These are phyloP conservation scores for Palythoa caribaeorum DNA, from an alignment of 92 coral and sea anemone genomes.

Conservation along the genomic window DNA sequence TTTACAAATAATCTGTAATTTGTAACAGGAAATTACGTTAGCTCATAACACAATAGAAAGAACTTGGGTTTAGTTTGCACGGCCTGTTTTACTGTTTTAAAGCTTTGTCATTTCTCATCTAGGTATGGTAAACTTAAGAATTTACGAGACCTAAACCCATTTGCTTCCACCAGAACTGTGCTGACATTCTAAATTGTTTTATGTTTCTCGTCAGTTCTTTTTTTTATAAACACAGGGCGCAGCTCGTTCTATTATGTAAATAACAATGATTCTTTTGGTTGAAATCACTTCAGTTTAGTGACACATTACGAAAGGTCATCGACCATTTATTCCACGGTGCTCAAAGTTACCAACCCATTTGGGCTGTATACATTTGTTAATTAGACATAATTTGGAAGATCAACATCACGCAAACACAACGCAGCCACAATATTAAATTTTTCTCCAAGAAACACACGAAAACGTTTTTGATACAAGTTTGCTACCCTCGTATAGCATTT, in stretches of 20 bases:
- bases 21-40: slow-evolving; percentile 3
- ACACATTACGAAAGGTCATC: slow-evolving; percentile 45
- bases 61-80: not conserved
- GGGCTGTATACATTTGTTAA: slow-evolving; percentile 7
- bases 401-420: slow-evolving; percentile 40
- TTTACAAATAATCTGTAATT: not conserved
- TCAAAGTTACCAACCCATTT: slow-evolving; percentile 29
- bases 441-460: not conserved
- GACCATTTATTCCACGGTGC: slow-evolving; percentile 31
- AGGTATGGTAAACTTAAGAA: not conserved
- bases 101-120: not conserved
- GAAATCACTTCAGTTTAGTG: slow-evolving; percentile 19
- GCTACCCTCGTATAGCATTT: not conserved
- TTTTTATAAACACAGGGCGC: not conserved
- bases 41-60: not conserved
- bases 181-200: not conserved
- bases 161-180: not conserved
- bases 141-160: not conserved
- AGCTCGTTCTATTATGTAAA: not conserved
- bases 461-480: not conserved
- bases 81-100: not conserved
- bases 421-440: not conserved
- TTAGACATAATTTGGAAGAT: slow-evolving; percentile 33
- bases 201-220: not conserved
- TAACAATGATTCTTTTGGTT: not conserved